Evolutionary conservation across 2,888 invertebrate genomes (phyloP).

Genomic region (Drosophila subquinaria): DNA sequence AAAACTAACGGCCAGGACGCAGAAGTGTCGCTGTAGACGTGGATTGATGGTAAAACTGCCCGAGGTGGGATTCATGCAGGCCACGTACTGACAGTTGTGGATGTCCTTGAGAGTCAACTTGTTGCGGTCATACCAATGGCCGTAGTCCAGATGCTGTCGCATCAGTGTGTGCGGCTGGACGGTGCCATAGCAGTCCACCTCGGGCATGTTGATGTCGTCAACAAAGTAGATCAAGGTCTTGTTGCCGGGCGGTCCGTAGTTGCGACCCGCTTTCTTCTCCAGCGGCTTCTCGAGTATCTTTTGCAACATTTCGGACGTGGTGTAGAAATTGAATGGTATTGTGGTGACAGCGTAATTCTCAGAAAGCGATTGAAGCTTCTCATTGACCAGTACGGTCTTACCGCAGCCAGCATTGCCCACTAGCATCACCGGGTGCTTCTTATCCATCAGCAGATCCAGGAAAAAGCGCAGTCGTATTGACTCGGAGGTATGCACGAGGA

Average conservation of each 20-base stretch:
- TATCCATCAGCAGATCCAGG: conserved; percentile 94
- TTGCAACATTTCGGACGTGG: conserved; percentile 96
- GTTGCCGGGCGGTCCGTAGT: conserved; percentile 97
- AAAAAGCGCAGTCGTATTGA: conserved; percentile 96
- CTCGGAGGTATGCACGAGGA: conserved; percentile 96
- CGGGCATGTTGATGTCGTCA: conserved; percentile 99
- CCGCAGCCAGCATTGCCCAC: conserved; percentile 97
- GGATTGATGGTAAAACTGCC: conserved; percentile 99
- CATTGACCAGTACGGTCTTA: conserved; percentile 94
- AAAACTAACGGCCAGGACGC: conserved; percentile 94
- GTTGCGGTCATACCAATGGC: conserved; percentile 97
- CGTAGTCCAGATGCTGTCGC: conserved; percentile 97
- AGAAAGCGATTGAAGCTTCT: conserved; percentile 90
- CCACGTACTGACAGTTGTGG: conserved; percentile 98
- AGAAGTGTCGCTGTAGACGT: conserved; percentile 95
- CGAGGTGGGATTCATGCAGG: conserved; percentile 99
- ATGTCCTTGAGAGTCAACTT: conserved; percentile 96
- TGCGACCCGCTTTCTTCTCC: conserved; percentile 98
- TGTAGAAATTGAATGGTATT: conserved; percentile 98
- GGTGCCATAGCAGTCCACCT: conserved; percentile 95
- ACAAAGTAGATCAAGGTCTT: conserved; percentile 97
- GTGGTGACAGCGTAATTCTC: conserved; percentile 96
- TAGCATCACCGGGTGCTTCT: conserved; percentile 96
- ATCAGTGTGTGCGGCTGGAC: conserved; percentile 98
- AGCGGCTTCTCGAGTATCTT: conserved; percentile 96